A percentile compares a stretch with the other conserved stretches of the same genome.
These are phyloP conservation scores for Turritopsis dohrnii DNA, from an alignment of 30 jellyfish, hydroid and myxozoan species.

Conservation along the genomic window DNA sequence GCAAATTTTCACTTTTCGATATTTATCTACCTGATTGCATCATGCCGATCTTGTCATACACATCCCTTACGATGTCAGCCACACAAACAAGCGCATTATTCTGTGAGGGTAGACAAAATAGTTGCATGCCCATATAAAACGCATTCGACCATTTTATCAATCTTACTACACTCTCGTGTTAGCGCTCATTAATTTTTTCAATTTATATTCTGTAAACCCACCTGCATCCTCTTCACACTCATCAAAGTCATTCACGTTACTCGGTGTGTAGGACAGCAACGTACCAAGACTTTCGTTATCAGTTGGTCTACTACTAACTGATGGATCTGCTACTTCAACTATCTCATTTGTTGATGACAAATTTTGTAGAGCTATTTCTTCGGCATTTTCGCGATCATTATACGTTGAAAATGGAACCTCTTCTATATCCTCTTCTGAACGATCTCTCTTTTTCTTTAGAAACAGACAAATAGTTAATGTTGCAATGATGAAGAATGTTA, in stretches of 20 bases:
- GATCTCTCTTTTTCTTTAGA: not conserved
- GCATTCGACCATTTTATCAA: not conserved
- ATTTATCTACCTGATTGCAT: too few relatives aligned
- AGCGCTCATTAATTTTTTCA: not conserved
- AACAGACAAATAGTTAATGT: not conserved
- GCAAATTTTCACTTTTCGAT: too few relatives aligned
- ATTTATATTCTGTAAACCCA: constrained; percentile 9
- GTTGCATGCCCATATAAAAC: too few relatives aligned
- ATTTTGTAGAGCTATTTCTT: constrained; percentile 13
- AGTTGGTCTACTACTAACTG: not conserved
- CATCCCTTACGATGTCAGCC: too few relatives aligned
- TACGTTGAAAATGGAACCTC: not conserved
- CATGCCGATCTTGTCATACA: too few relatives aligned
- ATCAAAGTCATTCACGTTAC: constrained; percentile 19
- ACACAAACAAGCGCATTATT: too few relatives aligned
- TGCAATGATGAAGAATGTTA: not conserved
- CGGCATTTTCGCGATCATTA: not conserved
- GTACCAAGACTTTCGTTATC: not conserved
- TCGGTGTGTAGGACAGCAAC: constrained; percentile 2
- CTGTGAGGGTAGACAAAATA: too few relatives aligned
- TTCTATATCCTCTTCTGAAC: not conserved
- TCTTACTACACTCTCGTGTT: constrained; percentile 7
- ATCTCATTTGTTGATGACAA: not conserved
- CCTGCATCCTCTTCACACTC: constrained; percentile 4
- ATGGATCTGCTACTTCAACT: not conserved